Percentiles rank a stretch among this genome's conserved stretches.
These are phyloP conservation scores for Trachelus iudaicus DNA, from an alignment of 2,888 invertebrate genomes.

Conservation along the genomic window DNA sequence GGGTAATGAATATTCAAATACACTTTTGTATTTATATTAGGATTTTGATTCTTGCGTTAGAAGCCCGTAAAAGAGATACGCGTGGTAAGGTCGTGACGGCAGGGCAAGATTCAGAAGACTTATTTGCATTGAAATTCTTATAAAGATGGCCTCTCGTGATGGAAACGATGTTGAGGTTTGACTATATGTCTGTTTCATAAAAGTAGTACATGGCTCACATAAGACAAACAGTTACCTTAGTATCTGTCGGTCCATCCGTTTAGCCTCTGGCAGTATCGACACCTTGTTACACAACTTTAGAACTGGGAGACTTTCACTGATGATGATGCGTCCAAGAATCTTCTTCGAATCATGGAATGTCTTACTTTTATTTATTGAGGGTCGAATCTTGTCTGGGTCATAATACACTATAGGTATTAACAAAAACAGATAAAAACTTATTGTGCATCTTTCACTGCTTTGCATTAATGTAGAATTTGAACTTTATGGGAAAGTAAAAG, in stretches of 20 bases:
- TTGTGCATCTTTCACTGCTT: not conserved
- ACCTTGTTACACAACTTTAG: slow-evolving; percentile 29
- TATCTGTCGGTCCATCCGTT: slow-evolving; percentile 12
- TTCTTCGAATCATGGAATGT: not conserved
- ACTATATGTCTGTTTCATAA: not conserved
- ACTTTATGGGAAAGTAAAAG: not conserved
- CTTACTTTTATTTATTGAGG: not conserved
- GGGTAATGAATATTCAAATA: too few species aligned
- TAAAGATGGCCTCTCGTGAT: not conserved
- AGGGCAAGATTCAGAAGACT: not conserved
- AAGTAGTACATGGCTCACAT: not conserved
- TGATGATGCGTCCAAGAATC: slow-evolving; percentile 29
- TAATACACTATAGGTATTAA: not conserved
- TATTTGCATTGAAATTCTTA: not conserved
- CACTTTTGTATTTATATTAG: too few species aligned
- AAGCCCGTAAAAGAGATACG: not conserved
- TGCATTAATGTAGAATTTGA: not conserved
- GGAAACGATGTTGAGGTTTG: not conserved
- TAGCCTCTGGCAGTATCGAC: slow-evolving; percentile 26
- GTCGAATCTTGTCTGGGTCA: not conserved
- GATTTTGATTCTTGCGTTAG: not conserved
- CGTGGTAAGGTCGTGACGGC: not conserved
- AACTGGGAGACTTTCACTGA: slow-evolving; percentile 39
- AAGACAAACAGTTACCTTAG: slow-evolving; percentile 19
- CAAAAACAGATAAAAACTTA: not conserved